Base-by-base conservation (phyloP, 2,888 invertebrate species). In the Acanthosepion lycidas region DNA sequence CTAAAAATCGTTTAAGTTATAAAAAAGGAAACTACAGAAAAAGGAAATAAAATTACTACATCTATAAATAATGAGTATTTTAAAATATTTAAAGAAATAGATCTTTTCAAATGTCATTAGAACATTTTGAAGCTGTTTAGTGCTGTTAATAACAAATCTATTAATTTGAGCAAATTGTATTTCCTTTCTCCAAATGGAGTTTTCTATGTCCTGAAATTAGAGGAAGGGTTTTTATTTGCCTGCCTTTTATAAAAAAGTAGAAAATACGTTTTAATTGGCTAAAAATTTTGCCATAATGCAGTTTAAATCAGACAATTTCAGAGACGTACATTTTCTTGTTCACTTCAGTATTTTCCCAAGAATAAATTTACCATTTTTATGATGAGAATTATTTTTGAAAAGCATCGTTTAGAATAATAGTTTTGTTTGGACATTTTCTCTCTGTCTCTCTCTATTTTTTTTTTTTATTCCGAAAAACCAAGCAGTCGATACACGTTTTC, bases 191-290 rank as follows among this genome's bases (percentile, higher is more conserved):
- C 78, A n/a, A 23, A 20, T 9, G 78, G n/a, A 2, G 8, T 78
- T 78, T 78, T 78, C 12, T 78, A 12, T 12, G 78, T n/a, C 33
- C 78, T 78, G 78, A 78, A 78, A 33, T 78, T 78, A 33, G n/a
- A 59, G 20, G 59, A 59, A 59, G 59, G 59, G 23, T 20, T 59
- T 20, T 59, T 59, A n/a, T 78, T 78, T 78, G 78, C 78, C 78
- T 78, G 78, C 78, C 78, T 78, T 78, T 78, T 33, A 78, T 78
- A 78, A 78, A 78, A 78, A 78, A n/a, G 78, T 78, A 78, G n/a
- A 78, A 78, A 78, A 78, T 78, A 78, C 5, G 12, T 78, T 78
- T 15, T 78, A 78, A n/a, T 78, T 78, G n/a, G 78, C 12, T 78
- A 78, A 78, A 78, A 78, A n/a, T 9, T 18, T 78, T 33, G 33